Evolutionary conservation across 2,888 invertebrate species (phyloP).

Genomic region (Netelia melanura): DNA sequence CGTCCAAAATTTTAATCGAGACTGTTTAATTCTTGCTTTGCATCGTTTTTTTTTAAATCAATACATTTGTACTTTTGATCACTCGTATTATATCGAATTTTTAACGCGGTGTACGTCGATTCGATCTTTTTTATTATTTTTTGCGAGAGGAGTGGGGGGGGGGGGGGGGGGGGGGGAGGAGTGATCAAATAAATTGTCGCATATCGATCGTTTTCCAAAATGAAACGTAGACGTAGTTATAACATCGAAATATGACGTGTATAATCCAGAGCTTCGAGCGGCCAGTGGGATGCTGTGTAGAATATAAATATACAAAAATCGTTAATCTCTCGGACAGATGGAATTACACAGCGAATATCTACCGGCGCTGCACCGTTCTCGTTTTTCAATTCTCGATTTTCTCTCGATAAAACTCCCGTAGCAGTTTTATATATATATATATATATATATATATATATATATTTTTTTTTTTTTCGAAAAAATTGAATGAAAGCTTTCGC

Average conservation of each 20-base stretch:
- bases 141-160: too few relatives aligned
- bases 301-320: background rate
- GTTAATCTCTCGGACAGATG: conserved; percentile 36
- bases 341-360: conserved; percentile 18
- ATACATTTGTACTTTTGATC: background rate
- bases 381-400: conserved; percentile 14
- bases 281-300: conserved; percentile 6
- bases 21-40: background rate
- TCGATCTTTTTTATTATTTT: background rate
- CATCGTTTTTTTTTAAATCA: background rate
- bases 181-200: conserved; percentile 23
- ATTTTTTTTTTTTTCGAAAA: conserved; percentile 4
- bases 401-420: background rate
- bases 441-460: conserved; percentile 5
- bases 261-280: conserved; percentile 10
- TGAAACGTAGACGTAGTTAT: conserved; percentile 40
- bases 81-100: background rate
- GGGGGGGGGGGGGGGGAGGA: background rate
- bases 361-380: background rate
- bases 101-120: background rate
- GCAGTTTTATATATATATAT: background rate
- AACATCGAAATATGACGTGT: conserved; percentile 18
- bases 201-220: conserved; percentile 44
- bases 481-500: conserved; percentile 8
- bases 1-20: background rate